These are phyloP conservation scores for Chirona hameri DNA, from an alignment of 2,888 invertebrate genomes.

Conservation along the genomic window DNA sequence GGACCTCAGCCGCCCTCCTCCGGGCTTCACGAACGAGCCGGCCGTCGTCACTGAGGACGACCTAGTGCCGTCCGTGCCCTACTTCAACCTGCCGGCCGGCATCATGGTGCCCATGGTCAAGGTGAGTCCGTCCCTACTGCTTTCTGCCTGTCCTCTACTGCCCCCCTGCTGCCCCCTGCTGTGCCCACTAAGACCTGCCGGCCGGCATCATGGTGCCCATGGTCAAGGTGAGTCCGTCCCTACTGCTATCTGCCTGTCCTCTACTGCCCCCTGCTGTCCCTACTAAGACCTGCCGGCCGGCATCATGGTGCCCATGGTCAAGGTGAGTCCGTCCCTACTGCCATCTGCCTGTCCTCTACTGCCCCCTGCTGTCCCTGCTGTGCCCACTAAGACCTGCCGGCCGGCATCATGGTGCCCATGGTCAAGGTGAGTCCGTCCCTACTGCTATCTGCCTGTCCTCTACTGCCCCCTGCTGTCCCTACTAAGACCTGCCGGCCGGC, in stretches of 20 bases:
- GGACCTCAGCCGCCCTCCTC: slow-evolving; percentile 81
- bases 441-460: neutral
- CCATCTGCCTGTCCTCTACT: neutral
- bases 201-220: slow-evolving; percentile 98
- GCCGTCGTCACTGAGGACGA: slow-evolving; percentile 58
- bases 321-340: slow-evolving; percentile 55
- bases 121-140: slow-evolving; percentile 50
- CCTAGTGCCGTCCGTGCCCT: slow-evolving; percentile 84
- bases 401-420: slow-evolving; percentile 95
- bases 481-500: slow-evolving; percentile 95
- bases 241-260: neutral
- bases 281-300: slow-evolving; percentile 98
- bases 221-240: slow-evolving; percentile 67
- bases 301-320: slow-evolving; percentile 94
- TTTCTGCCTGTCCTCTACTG: neutral
- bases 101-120: slow-evolving; percentile 95
- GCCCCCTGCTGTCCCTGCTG: neutral
- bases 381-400: slow-evolving; percentile 96
- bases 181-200: slow-evolving; percentile 95
- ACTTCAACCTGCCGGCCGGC: slow-evolving; percentile 95
- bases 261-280: slow-evolving; percentile 49
- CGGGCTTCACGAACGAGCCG: slow-evolving; percentile 58
- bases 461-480: slow-evolving; percentile 56
- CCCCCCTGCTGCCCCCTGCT: neutral
- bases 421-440: slow-evolving; percentile 67